Percentiles rank a stretch among this genome's conserved stretches.
Conservation (phyloP, 1,140 invertebrate genomes). For the Drosophila ohnishii region DNA sequence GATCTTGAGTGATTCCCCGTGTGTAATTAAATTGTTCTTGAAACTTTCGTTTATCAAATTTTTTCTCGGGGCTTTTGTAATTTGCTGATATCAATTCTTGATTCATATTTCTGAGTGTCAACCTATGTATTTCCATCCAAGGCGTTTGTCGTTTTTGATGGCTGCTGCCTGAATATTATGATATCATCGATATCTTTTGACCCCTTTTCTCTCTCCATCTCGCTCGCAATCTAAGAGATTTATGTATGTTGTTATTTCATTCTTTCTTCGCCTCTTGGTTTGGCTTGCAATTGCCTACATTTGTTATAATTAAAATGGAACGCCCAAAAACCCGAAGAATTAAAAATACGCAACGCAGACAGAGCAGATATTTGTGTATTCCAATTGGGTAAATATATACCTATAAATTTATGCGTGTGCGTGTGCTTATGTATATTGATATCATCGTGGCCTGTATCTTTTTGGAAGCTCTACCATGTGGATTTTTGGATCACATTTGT, state of each 20-base stretch:
- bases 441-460: slow-evolving; percentile 33
- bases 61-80: slow-evolving; percentile 1
- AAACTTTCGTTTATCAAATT: slow-evolving; percentile 19
- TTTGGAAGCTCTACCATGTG: slow-evolving; percentile 38
- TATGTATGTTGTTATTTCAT: slow-evolving; percentile 28
- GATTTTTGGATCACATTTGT: slow-evolving; percentile 47
- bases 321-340: slow-evolving; percentile 37
- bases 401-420: slow-evolving; percentile 19
- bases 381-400: slow-evolving; percentile 48
- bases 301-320: slow-evolving; percentile 56
- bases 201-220: neutral
- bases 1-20: slow-evolving; percentile 16
- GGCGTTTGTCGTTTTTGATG: slow-evolving; percentile 14
- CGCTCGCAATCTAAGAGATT: slow-evolving; percentile 28
- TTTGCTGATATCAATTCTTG: slow-evolving; percentile 21
- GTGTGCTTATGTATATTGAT: slow-evolving; percentile 24
- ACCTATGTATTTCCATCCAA: slow-evolving; percentile 4
- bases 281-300: slow-evolving; percentile 49
- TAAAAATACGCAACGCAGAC: slow-evolving; percentile 34
- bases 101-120: neutral
- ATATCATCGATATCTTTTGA: slow-evolving; percentile 41
- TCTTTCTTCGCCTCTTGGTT: slow-evolving; percentile 4
- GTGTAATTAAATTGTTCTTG: slow-evolving; percentile 30
- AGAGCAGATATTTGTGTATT: slow-evolving; percentile 29
- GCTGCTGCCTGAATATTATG: slow-evolving; percentile 21